Evolutionary conservation across 2,113 vertebrate species (phyloP).

Genomic region (Sus scrofa): DNA sequence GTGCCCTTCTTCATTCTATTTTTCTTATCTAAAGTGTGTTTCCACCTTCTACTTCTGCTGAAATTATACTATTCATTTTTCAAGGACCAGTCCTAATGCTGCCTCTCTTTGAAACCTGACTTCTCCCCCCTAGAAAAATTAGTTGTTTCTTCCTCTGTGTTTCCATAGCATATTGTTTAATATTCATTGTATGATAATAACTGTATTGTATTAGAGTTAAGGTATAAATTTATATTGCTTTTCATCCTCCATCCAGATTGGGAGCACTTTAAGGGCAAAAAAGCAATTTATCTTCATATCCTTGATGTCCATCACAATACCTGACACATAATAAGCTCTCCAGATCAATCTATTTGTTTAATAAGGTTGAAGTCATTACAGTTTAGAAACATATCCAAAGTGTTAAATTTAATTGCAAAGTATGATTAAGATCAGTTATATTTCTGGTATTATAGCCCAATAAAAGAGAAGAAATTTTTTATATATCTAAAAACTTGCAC

Average conservation of each 20-base stretch:
- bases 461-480: not conserved
- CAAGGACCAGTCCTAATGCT: not conserved
- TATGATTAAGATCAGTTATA: not conserved
- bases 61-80: not conserved
- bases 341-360: not conserved
- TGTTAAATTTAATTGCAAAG: slow-evolving; percentile 17
- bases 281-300: slow-evolving; percentile 38
- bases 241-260: not conserved
- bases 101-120: slow-evolving; percentile 36
- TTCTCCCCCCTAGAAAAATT: not conserved
- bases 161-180: not conserved
- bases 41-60: not conserved
- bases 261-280: not conserved
- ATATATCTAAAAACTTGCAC: not conserved
- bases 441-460: not conserved
- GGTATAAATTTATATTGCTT: not conserved
- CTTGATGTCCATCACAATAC: not conserved
- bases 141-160: slow-evolving; percentile 26
- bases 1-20: not conserved
- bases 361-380: not conserved
- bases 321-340: not conserved
- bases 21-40: not conserved
- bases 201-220: not conserved
- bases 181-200: slow-evolving; percentile 26
- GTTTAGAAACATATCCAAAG: slow-evolving; percentile 41